Evolutionary conservation across 1,140 invertebrate genomes (phyloP).

Genomic region (Tribolium madens): DNA sequence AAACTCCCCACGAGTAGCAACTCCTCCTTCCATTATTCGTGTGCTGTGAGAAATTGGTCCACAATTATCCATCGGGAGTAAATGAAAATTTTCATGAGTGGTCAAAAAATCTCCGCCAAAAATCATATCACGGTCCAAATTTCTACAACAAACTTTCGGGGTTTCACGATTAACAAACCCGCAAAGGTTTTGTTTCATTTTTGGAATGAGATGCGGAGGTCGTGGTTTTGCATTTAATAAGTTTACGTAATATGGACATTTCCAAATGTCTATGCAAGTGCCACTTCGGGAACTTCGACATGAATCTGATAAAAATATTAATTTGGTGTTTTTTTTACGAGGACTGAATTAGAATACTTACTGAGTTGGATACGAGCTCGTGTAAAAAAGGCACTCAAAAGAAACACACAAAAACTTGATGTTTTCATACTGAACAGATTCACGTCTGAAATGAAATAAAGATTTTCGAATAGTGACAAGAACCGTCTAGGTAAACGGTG

Average conservation of each 20-base stretch:
- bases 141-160: slow-evolving; percentile 51
- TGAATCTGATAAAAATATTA: slow-evolving; percentile 2
- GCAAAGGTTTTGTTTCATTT: slow-evolving; percentile 49
- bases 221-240: slow-evolving; percentile 48
- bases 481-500: no score
- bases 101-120: slow-evolving; percentile 1
- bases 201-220: slow-evolving; percentile 44
- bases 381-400: not conserved
- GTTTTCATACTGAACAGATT: not conserved
- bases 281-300: not conserved
- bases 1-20: slow-evolving; percentile 66
- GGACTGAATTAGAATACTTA: not conserved
- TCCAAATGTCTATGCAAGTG: slow-evolving; percentile 48
- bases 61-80: slow-evolving; percentile 56
- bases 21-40: slow-evolving; percentile 67
- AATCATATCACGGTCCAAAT: not conserved
- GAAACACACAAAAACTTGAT: not conserved
- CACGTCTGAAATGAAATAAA: not conserved
- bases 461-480: not conserved
- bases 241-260: slow-evolving; percentile 51
- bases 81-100: slow-evolving; percentile 44
- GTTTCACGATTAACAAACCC: slow-evolving; percentile 48
- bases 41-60: slow-evolving; percentile 63
- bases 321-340: not conserved
- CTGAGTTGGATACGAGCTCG: not conserved